phyloP scores from a whole-genome alignment of 2,888 invertebrate species.

The Arge pagana region DNA sequence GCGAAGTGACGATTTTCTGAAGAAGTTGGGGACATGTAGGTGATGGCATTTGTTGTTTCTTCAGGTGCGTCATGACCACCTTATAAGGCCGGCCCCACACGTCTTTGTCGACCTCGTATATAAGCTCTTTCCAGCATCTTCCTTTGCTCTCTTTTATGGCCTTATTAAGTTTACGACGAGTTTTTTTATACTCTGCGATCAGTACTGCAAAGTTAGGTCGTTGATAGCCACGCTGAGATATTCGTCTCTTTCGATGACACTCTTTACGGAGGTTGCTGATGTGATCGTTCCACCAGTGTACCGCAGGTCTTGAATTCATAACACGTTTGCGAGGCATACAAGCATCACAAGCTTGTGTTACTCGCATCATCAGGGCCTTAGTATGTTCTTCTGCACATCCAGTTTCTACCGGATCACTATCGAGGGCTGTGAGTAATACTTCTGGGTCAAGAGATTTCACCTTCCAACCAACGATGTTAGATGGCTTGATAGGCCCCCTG shows the following conservation, averaged over 20 bases:
- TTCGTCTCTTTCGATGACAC: conserved; percentile 16
- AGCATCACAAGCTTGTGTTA: conserved; percentile 24
- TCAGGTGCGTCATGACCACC: too few species aligned
- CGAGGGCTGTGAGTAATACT: not conserved
- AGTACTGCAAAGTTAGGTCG: conserved; percentile 3
- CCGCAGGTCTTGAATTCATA: conserved; percentile 25
- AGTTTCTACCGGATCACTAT: not conserved
- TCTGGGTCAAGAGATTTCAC: conserved; percentile 4
- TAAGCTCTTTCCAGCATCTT: conserved; percentile 22
- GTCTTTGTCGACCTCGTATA: conserved; percentile 25
- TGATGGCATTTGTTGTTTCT: not conserved
- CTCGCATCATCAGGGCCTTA: conserved; percentile 9
- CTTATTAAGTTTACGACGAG: conserved; percentile 14
- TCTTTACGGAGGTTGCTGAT: conserved; percentile 20
- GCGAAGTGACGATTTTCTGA: conserved; percentile 26
- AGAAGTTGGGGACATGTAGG: conserved; percentile 28
- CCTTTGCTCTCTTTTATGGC: conserved; percentile 27
- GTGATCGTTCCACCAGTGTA: too few species aligned
- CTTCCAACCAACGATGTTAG: conserved; percentile 7
- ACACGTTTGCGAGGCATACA: conserved; percentile 29
- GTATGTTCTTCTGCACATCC: conserved; percentile 3
- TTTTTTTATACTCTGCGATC: conserved; percentile 17
- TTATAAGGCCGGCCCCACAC: conserved; percentile 29
- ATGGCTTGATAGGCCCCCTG: too few species aligned
- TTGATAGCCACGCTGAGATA: conserved; percentile 18